A percentile compares a stretch with the other conserved stretches of the same genome.
phyloP scores from a whole-genome alignment of 2,797 vertebrate genomes.

The Lagorchestes hirsutus region DNA sequence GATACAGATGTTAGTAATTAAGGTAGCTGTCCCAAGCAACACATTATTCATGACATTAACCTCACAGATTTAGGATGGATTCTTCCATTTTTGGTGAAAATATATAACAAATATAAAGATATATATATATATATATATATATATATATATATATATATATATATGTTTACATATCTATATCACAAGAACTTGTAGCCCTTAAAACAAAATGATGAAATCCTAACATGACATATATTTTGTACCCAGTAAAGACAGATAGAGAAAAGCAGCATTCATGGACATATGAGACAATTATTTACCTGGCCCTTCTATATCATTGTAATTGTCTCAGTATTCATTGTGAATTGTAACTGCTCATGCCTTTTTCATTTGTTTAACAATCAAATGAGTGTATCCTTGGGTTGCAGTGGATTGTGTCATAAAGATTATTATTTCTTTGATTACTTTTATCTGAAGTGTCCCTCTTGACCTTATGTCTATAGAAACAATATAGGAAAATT shows the following conservation, averaged over 20 bases:
- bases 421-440: conserved; percentile 49
- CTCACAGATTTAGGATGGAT: conserved; percentile 34
- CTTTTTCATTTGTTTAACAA: conserved; percentile 65
- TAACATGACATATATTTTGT: conserved; percentile 11
- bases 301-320: conserved; percentile 28
- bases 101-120: background rate
- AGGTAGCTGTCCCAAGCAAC: conserved; percentile 38
- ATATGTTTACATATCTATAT: background rate
- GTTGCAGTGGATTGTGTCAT: background rate
- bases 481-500: conserved; percentile 73
- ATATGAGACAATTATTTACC: conserved; percentile 31
- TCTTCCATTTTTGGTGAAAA: background rate
- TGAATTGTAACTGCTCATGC: conserved; percentile 44
- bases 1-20: conserved; percentile 29
- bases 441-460: conserved; percentile 70
- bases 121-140: background rate
- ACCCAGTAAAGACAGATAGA: conserved; percentile 1
- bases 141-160: background rate
- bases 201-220: conserved; percentile 16
- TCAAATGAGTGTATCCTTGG: conserved; percentile 58
- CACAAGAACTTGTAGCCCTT: conserved; percentile 44
- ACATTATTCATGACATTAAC: background rate
- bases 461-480: conserved; percentile 73
- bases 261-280: conserved; percentile 36
- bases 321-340: conserved; percentile 23